phyloP scores from a whole-genome alignment of 1,140 invertebrate species.

The Heliconius hermathena region DNA sequence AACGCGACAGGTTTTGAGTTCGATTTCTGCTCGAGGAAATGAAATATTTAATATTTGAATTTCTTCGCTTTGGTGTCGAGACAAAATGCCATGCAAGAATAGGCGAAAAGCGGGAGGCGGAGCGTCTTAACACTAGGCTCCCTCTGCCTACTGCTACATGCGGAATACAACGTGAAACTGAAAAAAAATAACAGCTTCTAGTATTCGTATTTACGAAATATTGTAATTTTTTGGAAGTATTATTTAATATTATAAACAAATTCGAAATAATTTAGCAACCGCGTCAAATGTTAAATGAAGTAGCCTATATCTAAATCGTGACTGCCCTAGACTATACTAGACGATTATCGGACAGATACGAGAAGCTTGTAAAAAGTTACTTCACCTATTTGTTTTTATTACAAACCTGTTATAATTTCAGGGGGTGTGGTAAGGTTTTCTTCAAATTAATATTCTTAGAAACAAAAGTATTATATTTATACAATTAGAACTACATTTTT shows the following conservation, averaged over 20 bases:
- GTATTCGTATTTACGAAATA: too few relatives aligned
- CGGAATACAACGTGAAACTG: too few relatives aligned
- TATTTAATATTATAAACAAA: slow-evolving; percentile 4
- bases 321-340: slow-evolving; percentile 21
- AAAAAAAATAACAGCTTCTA: too few relatives aligned
- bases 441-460: not conserved
- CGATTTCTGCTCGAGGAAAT: too few relatives aligned
- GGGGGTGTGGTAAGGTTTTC: not conserved
- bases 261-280: slow-evolving; percentile 21
- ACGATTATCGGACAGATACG: slow-evolving; percentile 27
- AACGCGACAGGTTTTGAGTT: too few relatives aligned
- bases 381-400: not conserved
- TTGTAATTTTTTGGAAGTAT: not conserved
- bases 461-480: too few relatives aligned
- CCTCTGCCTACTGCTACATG: too few relatives aligned
- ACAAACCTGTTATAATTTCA: not conserved
- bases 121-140: too few relatives aligned
- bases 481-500: not conserved
- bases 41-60: too few relatives aligned
- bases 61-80: too few relatives aligned
- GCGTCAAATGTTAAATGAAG: slow-evolving; percentile 29
- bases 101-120: too few relatives aligned
- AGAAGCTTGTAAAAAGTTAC: slow-evolving; percentile 5
- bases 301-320: slow-evolving; percentile 28
- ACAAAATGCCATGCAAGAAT: too few relatives aligned